Conservation (phyloP, 1,140 invertebrate genomes). For the Caenorhabditis tropicalis region DNA sequence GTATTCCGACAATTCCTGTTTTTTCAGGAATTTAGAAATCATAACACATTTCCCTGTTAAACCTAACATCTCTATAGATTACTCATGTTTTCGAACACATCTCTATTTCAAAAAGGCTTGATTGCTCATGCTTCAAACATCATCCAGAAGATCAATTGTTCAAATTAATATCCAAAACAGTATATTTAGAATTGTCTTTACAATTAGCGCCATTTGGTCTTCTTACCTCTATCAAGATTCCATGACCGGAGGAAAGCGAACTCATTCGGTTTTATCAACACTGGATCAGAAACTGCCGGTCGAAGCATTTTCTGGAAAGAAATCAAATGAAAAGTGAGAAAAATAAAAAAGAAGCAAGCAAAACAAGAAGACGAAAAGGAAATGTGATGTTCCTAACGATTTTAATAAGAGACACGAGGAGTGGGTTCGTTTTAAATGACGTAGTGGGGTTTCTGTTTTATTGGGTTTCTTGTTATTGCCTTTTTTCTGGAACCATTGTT, state of each 20-base stretch:
- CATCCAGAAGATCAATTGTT: not conserved
- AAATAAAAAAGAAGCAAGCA: too few relatives aligned
- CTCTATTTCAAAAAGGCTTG: not conserved
- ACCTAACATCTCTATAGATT: too few relatives aligned
- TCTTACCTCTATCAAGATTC: not conserved
- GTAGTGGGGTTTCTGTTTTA: not conserved
- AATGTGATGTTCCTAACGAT: slow-evolving; percentile 10
- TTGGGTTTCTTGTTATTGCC: not conserved
- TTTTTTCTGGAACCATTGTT: not conserved
- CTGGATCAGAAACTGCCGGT: slow-evolving; percentile 19
- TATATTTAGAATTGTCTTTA: too few relatives aligned
- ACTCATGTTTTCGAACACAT: not conserved
- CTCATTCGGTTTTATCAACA: slow-evolving; percentile 1
- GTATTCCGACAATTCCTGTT: not conserved
- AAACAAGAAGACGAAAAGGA: not conserved
- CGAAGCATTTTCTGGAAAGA: not conserved
- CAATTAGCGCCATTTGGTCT: too few relatives aligned
- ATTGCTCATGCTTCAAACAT: not conserved
- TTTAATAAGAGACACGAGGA: not conserved
- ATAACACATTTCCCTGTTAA: too few relatives aligned
- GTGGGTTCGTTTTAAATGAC: not conserved
- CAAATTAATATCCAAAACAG: too few relatives aligned
- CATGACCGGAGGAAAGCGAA: not conserved
- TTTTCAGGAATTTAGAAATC: too few relatives aligned
- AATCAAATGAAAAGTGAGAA: not conserved